Conservation (phyloP, 2,888 invertebrate genomes). For the Caenorhabditis imperialis region DNA sequence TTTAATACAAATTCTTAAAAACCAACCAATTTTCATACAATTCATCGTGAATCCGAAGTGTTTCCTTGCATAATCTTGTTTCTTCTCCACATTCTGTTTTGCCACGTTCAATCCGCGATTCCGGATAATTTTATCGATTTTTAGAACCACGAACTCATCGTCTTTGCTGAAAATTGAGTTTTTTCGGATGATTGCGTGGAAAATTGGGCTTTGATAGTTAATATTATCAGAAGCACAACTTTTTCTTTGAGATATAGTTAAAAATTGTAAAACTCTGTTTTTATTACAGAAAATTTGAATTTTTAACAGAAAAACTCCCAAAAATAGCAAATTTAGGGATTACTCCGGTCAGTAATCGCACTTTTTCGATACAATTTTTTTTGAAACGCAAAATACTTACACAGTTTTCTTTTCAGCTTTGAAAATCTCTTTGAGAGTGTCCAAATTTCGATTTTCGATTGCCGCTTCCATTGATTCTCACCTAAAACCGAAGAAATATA, state of each 20-base stretch:
- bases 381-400: constrained; percentile 30
- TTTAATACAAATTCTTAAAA: constrained; percentile 1
- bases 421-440: constrained; percentile 33
- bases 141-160: constrained; percentile 30
- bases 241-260: too few species aligned
- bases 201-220: too few species aligned
- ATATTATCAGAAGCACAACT: too few species aligned
- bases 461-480: constrained; percentile 55
- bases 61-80: constrained; percentile 33
- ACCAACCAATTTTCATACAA: constrained; percentile 38
- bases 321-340: background rate
- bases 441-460: constrained; percentile 49
- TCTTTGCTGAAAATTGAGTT: constrained; percentile 50
- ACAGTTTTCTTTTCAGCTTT: constrained; percentile 38
- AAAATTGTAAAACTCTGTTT: too few species aligned
- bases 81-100: constrained; percentile 12
- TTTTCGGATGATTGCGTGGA: background rate
- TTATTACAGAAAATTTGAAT: background rate
- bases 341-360: background rate
- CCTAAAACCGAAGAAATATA: too few species aligned
- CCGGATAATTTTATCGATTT: constrained; percentile 47
- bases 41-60: constrained; percentile 56
- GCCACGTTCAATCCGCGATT: constrained; percentile 46
- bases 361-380: constrained; percentile 6
- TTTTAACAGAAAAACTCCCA: too few species aligned